A percentile compares a stretch with the other conserved stretches of the same genome.
phyloP scores from a whole-genome alignment of 2,888 invertebrate genomes.

The Acanthosepion lycidas region DNA sequence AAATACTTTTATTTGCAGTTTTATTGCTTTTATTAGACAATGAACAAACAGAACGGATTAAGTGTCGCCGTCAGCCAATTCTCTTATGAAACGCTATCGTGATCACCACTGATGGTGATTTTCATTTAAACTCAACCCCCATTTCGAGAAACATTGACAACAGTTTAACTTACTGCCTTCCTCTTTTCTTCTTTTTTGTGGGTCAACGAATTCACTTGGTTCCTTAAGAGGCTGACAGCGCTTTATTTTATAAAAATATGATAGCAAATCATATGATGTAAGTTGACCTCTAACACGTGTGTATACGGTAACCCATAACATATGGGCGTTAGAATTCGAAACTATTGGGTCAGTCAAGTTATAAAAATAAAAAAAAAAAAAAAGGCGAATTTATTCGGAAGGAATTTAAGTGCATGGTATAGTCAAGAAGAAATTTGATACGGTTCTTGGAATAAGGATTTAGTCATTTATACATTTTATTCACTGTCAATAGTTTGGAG shows the following conservation, averaged over 20 bases:
- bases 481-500: background rate
- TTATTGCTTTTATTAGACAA: background rate
- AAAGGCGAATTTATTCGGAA: background rate
- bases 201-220: background rate
- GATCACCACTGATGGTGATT: background rate
- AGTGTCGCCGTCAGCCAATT: background rate
- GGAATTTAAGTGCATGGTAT: background rate
- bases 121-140: conserved; percentile 10
- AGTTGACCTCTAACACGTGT: background rate
- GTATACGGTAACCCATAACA: conserved; percentile 13
- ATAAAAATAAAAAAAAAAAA: background rate
- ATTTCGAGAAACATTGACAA: background rate
- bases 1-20: conserved; percentile 7
- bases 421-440: background rate
- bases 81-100: conserved; percentile 14
- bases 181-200: background rate
- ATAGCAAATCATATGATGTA: background rate
- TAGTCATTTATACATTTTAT: background rate
- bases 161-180: background rate
- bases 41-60: background rate
- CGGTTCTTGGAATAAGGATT: background rate
- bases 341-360: conserved; percentile 13
- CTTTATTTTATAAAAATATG: conserved; percentile 11
- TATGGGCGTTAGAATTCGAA: background rate
- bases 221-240: conserved; percentile 20